Evolutionary conservation across 1,140 invertebrate genomes (phyloP).

Genomic region (Papilio helenus): DNA sequence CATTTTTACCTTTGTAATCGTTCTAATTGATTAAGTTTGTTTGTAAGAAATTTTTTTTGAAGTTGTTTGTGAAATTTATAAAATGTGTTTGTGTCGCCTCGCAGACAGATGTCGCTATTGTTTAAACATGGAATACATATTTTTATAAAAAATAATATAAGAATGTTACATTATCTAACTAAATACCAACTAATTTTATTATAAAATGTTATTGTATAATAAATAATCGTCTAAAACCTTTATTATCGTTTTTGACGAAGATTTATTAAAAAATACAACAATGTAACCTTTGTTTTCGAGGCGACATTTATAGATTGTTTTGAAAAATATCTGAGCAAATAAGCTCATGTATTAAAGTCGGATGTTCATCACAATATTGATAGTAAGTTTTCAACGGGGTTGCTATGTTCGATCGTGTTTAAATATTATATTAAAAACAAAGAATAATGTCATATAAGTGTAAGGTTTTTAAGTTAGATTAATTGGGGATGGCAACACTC

Average conservation of each 20-base stretch:
- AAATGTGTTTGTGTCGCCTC: constrained; percentile 74
- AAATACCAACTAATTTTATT: constrained; percentile 19
- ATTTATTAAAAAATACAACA: constrained; percentile 44
- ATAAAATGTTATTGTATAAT: constrained; percentile 20
- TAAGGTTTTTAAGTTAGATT: constrained; percentile 41
- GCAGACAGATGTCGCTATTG: constrained; percentile 47
- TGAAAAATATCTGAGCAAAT: constrained; percentile 54
- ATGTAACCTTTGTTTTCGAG: constrained; percentile 47
- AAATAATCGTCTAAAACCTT: constrained; percentile 44
- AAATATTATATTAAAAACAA: constrained; percentile 22
- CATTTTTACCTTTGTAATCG: constrained; percentile 46
- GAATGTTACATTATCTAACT: constrained; percentile 1
- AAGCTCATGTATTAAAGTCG: constrained; percentile 39
- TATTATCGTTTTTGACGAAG: constrained; percentile 40
- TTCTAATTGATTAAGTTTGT: constrained; percentile 58
- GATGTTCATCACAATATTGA: constrained; percentile 6
- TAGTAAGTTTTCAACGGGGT: not conserved
- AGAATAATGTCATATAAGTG: constrained; percentile 26
- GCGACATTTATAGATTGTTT: constrained; percentile 58
- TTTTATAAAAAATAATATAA: constrained; percentile 6
- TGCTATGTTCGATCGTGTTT: constrained; percentile 19
- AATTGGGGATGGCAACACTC: constrained; percentile 24
- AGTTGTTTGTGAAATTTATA: constrained; percentile 72
- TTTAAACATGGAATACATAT: not conserved
- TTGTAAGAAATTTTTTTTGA: constrained; percentile 65